Conservation (phyloP, 2,888 invertebrate genomes). For the Camptogramma bilineatum region DNA sequence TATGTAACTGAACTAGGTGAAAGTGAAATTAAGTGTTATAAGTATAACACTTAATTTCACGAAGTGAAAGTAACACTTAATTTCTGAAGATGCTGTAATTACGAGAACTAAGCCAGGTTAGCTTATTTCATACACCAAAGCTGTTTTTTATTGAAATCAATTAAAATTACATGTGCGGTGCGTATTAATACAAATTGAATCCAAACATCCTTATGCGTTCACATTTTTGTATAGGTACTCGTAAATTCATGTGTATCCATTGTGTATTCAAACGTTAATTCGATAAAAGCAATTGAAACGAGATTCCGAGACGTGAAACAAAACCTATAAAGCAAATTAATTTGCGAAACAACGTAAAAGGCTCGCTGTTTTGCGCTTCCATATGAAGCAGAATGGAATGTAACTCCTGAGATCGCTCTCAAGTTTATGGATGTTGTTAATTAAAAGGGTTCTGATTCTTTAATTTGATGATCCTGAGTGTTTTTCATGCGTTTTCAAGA, state of each 20-base stretch:
- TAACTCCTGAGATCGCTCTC: constrained; percentile 15
- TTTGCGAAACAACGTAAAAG: constrained; percentile 14
- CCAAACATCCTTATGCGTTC: too few relatives aligned
- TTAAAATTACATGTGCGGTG: too few relatives aligned
- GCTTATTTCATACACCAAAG: too few relatives aligned
- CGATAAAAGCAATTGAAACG: constrained; percentile 17
- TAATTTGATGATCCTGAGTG: constrained; percentile 3
- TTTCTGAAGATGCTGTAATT: too few relatives aligned
- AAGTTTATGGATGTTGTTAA: constrained; percentile 23
- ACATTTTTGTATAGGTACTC: too few relatives aligned
- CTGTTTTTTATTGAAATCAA: too few relatives aligned
- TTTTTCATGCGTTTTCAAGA: background rate
- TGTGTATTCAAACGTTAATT: constrained; percentile 6
- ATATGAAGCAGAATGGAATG: constrained; percentile 22
- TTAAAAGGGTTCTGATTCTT: constrained; percentile 15
- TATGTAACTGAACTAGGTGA: too few relatives aligned
- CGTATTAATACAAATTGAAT: too few relatives aligned
- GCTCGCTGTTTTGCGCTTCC: constrained; percentile 17
- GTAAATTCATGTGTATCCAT: background rate
- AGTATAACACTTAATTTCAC: too few relatives aligned
- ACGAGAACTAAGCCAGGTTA: too few relatives aligned
- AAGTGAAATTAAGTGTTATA: too few relatives aligned
- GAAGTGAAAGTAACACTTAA: too few relatives aligned
- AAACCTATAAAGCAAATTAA: constrained; percentile 23
- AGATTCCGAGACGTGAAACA: constrained; percentile 9